phyloP scores from a whole-genome alignment of 2,113 vertebrate species.

The Brachionichthys hirsutus region DNA sequence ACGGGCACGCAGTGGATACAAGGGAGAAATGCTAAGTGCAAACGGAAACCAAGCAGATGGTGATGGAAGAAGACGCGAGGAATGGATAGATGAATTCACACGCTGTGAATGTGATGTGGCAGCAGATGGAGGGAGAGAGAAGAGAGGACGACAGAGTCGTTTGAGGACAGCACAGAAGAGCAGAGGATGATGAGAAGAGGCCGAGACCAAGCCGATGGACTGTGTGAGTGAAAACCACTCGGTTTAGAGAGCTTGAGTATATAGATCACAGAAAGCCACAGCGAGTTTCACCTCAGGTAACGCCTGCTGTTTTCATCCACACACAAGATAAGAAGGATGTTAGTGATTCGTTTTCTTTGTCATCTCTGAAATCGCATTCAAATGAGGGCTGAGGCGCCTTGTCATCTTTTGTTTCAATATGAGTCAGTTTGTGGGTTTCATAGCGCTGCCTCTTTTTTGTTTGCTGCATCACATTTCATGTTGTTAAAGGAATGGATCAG shows the following conservation, averaged over 20 bases:
- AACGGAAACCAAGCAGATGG: slow-evolving; percentile 44
- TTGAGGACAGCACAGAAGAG: slow-evolving; percentile 29
- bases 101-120: slow-evolving; percentile 34
- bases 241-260: slow-evolving; percentile 51
- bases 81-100: too few species aligned
- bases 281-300: slow-evolving; percentile 58
- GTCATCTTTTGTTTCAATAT: slow-evolving; percentile 6
- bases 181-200: slow-evolving; percentile 34
- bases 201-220: slow-evolving; percentile 32
- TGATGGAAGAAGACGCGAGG: slow-evolving; percentile 36
- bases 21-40: neutral
- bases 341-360: too few species aligned
- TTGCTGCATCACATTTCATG: too few species aligned
- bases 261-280: slow-evolving; percentile 40
- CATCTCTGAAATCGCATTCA: slow-evolving; percentile 3
- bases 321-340: slow-evolving; percentile 22
- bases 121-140: slow-evolving; percentile 49
- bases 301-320: slow-evolving; percentile 24
- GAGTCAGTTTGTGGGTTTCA: neutral
- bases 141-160: slow-evolving; percentile 48
- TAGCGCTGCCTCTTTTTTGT: too few species aligned
- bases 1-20: neutral
- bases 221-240: slow-evolving; percentile 56
- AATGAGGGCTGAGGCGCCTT: neutral
- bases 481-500: too few species aligned